phyloP scores from a whole-genome alignment of 2,888 invertebrate genomes.

The Drosophila quinaria region DNA sequence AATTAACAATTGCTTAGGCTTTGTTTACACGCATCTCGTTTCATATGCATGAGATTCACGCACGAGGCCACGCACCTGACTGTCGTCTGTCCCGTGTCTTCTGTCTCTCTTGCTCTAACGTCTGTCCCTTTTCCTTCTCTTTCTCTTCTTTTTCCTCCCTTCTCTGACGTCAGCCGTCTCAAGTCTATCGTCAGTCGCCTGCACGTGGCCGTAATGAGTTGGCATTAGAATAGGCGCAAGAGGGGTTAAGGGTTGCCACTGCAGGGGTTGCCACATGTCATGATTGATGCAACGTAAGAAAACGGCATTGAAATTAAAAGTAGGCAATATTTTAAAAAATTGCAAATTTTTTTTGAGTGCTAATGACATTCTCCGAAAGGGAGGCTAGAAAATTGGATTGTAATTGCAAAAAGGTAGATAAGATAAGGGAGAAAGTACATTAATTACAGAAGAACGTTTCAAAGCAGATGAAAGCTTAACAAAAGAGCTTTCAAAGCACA shows the following conservation, averaged over 20 bases:
- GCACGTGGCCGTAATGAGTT: conserved; percentile 62
- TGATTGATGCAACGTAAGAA: not conserved
- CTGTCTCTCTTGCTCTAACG: too few species aligned
- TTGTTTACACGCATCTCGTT: conserved; percentile 71
- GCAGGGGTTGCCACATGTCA: conserved; percentile 1
- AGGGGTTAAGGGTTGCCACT: not conserved
- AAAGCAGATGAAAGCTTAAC: not conserved
- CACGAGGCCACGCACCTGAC: conserved; percentile 51
- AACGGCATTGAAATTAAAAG: conserved; percentile 38
- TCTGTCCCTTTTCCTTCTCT: not conserved
- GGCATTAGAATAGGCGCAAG: not conserved
- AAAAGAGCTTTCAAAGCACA: not conserved
- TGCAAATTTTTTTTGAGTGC: conserved; percentile 11
- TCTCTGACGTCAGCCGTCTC: not conserved
- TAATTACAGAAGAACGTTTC: not conserved
- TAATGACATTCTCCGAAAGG: conserved; percentile 19
- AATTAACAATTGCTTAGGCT: conserved; percentile 47
- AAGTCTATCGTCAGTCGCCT: conserved; percentile 10
- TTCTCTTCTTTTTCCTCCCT: too few species aligned
- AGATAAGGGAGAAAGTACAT: too few species aligned
- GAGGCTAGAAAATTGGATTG: not conserved
- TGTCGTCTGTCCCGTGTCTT: not conserved
- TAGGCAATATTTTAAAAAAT: conserved; percentile 36
- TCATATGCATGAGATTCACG: conserved; percentile 69
- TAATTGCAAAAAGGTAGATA: not conserved